Percentiles rank a stretch among this genome's conserved stretches.
Conservation (phyloP, 2,797 vertebrate species). For the Phaenicophaeus curvirostris region DNA sequence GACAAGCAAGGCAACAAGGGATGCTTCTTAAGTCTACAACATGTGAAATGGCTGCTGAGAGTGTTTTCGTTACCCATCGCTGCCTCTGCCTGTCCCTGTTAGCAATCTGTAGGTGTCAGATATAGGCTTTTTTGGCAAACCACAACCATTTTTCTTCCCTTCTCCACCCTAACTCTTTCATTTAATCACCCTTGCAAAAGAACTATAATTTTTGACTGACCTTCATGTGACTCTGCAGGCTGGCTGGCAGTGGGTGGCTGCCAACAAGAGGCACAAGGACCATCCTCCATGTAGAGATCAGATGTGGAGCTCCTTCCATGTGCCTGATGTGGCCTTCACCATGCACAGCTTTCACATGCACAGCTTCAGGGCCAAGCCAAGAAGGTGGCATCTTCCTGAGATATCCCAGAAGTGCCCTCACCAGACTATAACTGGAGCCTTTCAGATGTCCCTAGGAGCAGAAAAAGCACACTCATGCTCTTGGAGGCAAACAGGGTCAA, state of each 20-base stretch:
- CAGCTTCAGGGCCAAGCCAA: neutral
- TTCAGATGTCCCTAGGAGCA: neutral
- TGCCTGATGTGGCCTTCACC: neutral
- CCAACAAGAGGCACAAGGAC: neutral
- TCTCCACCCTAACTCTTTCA: neutral
- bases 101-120: neutral
- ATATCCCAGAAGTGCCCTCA: neutral
- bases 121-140: neutral
- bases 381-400: neutral
- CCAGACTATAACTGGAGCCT: neutral
- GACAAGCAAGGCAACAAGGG: neutral
- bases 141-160: neutral
- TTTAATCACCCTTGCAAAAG: neutral
- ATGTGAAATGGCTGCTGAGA: neutral
- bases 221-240: neutral
- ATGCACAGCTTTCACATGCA: accelerated
- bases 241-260: neutral
- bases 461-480: neutral
- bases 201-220: neutral
- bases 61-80: neutral
- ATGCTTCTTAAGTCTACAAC: neutral
- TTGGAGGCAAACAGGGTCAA: neutral
- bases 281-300: accelerated
- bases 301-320: neutral
- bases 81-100: neutral